phyloP scores from a whole-genome alignment of 2,797 vertebrate genomes.

The Macrochelys suwanniensis region DNA sequence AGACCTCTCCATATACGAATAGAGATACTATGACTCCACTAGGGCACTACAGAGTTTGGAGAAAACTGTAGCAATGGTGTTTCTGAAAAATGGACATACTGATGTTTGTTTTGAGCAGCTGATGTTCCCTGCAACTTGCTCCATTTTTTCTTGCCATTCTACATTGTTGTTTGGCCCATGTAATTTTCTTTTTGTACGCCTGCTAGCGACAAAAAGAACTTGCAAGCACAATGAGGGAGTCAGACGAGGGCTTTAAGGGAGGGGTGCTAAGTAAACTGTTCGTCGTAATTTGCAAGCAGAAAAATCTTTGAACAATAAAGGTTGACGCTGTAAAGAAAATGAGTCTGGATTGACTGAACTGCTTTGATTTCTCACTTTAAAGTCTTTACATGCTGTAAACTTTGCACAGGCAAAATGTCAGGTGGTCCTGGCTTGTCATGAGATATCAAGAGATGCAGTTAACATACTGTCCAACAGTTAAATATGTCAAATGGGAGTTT shows the following conservation, averaged over 20 bases:
- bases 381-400: background rate
- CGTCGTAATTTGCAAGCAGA: too few relatives aligned
- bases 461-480: background rate
- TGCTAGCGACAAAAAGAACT: background rate
- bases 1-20: background rate
- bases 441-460: background rate
- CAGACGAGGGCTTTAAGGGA: background rate
- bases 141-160: background rate
- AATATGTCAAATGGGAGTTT: conserved; percentile 17
- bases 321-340: background rate
- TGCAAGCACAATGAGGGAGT: accelerated
- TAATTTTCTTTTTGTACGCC: background rate
- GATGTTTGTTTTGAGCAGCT: background rate
- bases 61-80: background rate
- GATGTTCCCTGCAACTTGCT: background rate
- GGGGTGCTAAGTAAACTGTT: background rate
- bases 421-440: background rate
- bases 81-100: background rate
- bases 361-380: background rate
- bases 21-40: background rate
- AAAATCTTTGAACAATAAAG: background rate
- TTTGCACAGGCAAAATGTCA: background rate
- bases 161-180: background rate
- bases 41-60: background rate
- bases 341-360: background rate